A percentile compares a stretch with the other conserved stretches of the same genome.
Evolutionary conservation across 2,797 vertebrate species (phyloP).

Genomic region (Gymnoscopelus braueri): DNA sequence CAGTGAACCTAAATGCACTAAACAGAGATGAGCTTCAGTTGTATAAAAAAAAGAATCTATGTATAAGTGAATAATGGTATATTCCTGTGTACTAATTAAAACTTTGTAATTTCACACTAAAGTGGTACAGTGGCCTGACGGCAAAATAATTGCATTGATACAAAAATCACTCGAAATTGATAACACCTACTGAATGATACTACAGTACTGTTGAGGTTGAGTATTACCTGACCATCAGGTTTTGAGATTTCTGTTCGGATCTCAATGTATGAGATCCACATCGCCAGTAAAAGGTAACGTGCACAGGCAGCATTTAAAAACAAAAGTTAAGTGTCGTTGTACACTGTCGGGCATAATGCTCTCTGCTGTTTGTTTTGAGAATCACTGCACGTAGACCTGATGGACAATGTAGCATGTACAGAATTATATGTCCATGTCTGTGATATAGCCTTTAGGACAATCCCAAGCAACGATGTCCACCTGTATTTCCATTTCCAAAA

Average conservation of each 20-base stretch:
- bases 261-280: constrained; percentile 4
- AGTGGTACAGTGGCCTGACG: constrained; percentile 39
- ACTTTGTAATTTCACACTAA: constrained; percentile 38
- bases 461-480: constrained; percentile 15
- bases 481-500: constrained; percentile 8
- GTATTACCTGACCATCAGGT: constrained; percentile 11
- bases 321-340: constrained; percentile 1
- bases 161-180: constrained; percentile 55
- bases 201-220: constrained; percentile 33
- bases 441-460: constrained; percentile 19
- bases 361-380: constrained; percentile 2
- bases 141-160: constrained; percentile 50
- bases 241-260: constrained; percentile 1
- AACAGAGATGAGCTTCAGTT: constrained; percentile 63
- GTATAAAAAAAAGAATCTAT: constrained; percentile 40
- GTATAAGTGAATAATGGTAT: constrained; percentile 26
- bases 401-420: neutral
- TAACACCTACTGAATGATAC: constrained; percentile 48
- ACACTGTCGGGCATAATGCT: neutral
- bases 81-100: constrained; percentile 31
- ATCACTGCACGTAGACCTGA: constrained; percentile 45
- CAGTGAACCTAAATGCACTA: constrained; percentile 61
- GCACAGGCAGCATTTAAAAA: neutral
- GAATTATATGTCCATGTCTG: neutral
- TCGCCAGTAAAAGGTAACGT: neutral